Evolutionary conservation across 2,797 vertebrate species (phyloP), one percentile per base, ranked within the genome.

Genomic region (Sphenopsis melanotis): DNA sequence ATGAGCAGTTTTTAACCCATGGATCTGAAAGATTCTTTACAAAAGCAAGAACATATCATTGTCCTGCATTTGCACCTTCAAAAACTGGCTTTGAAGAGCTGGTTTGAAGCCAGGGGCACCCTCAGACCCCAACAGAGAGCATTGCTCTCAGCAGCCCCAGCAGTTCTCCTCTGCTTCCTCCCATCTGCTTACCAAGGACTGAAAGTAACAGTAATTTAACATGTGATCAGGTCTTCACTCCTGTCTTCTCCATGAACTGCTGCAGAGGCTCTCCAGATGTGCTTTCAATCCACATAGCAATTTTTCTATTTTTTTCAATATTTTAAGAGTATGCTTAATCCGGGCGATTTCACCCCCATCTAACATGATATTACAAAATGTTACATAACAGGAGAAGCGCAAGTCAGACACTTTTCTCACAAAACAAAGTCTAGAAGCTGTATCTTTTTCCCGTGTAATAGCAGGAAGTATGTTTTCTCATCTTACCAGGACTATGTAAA

Each of bases 371-470:
- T 16, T 42, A 68, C 13, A 71, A 90, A n/a, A 77, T 36, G 13
- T 11, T 63, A 46, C 15, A 6, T 14, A 14, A 24, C 0, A 2
- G 12, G 7, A 71, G 11, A 52, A 20, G 27, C 3, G 1, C 13
- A 60, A 30, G 13, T 60, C 34, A 65, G 20, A 37, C 11, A 49
- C 9, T 42, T 80, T 80, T 64, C 61, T 70, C 30, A 32, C 27
- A 42, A 68, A 80, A 56, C 4, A 69, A 29, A 47, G 0, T 12
- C 23, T 42, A 21, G 57, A 88, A 80, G 21, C 10, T 55, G 15
- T 24, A 63, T 66, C 15, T 41, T 57, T 17, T 63, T 10, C 27
- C 60, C 50, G 9, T 59, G 34, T n/a, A 78, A 56, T 16, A 59
- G 30, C 23, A 68, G 17, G 10, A 20, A 49, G 4, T 6, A 34